phyloP scores from a whole-genome alignment of 2,113 vertebrate species.

The Chloropsis hardwickii region DNA sequence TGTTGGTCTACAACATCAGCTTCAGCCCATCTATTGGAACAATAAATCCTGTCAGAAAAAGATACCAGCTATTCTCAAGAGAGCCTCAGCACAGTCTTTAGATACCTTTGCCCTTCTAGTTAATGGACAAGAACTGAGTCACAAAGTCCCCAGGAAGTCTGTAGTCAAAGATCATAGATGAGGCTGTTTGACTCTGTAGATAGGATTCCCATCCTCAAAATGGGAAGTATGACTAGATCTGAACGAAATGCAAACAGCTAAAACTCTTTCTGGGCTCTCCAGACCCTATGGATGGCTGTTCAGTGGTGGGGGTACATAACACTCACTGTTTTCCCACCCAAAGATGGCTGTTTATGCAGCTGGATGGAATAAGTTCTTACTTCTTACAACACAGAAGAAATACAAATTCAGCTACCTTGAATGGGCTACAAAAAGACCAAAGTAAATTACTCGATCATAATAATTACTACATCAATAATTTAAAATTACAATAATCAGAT shows the following conservation, averaged over 20 bases:
- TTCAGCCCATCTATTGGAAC: not conserved
- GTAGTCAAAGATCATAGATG: not conserved
- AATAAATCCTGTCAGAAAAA: not conserved
- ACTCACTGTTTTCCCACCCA: not conserved
- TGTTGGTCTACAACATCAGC: not conserved
- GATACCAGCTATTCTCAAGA: not conserved
- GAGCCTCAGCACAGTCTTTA: not conserved
- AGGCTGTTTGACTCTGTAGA: not conserved
- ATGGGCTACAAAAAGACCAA: not conserved
- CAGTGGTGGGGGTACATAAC: not conserved
- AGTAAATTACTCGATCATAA: not conserved
- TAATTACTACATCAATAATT: conserved; percentile 42
- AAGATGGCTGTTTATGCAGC: not conserved
- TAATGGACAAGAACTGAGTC: not conserved
- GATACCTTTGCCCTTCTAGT: not conserved
- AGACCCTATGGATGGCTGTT: not conserved
- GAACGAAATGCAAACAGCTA: not conserved
- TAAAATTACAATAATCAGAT: not conserved
- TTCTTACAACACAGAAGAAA: not conserved
- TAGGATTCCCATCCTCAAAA: not conserved
- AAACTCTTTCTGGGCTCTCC: not conserved
- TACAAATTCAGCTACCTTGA: not conserved
- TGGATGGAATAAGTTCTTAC: not conserved
- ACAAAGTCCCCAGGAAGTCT: not conserved
- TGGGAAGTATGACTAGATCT: not conserved